Evolutionary conservation across 2,113 vertebrate genomes (phyloP).

Genomic region (Nannobrachium achirus): DNA sequence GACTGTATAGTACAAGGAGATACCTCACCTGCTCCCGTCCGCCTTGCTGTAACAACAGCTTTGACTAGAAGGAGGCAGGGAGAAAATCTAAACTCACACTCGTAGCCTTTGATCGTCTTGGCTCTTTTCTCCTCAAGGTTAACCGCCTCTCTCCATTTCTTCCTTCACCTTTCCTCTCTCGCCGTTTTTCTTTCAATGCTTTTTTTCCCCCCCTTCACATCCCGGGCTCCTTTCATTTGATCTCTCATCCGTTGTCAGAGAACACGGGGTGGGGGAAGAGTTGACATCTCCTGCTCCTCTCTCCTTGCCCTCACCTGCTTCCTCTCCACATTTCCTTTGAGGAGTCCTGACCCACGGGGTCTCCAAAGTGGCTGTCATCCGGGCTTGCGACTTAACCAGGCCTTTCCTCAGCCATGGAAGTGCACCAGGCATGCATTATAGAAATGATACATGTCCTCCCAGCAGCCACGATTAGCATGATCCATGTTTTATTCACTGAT

Average conservation of each 20-base stretch:
- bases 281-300: neutral
- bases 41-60: too few relatives aligned
- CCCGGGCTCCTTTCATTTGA: neutral
- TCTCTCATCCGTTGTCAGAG: conserved; percentile 16
- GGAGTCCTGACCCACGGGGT: conserved; percentile 11
- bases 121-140: too few relatives aligned
- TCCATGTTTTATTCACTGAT: conserved; percentile 31
- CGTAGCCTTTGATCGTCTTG: neutral
- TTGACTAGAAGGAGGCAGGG: neutral
- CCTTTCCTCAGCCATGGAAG: conserved; percentile 1
- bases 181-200: neutral
- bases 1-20: too few relatives aligned
- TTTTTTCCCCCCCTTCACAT: conserved; percentile 1
- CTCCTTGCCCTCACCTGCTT: neutral
- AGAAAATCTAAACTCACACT: too few relatives aligned
- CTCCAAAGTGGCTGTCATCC: conserved; percentile 37
- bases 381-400: conserved; percentile 24
- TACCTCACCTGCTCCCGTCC: too few relatives aligned
- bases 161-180: neutral
- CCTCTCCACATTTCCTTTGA: neutral
- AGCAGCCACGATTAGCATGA: conserved; percentile 38
- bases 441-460: conserved; percentile 13
- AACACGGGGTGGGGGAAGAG: neutral
- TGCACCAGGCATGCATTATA: conserved; percentile 10
- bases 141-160: neutral